Conservation (phyloP, 2,888 invertebrate species). For the Drosophila prostipennis region DNA sequence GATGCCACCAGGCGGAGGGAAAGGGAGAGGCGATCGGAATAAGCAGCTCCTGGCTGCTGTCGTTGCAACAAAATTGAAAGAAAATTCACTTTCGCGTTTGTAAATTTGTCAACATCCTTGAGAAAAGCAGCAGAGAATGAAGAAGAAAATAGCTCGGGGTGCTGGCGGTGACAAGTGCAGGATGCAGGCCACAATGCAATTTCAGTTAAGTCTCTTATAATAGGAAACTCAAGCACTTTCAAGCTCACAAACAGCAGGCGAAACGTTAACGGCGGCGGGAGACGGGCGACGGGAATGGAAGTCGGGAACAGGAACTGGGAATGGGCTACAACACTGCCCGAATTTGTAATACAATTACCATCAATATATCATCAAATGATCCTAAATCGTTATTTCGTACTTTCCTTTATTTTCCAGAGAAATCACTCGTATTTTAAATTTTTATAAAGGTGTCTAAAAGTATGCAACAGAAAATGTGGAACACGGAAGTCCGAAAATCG, state of each 20-base stretch:
- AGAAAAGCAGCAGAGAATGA: constrained; percentile 70
- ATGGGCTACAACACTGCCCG: constrained; percentile 1
- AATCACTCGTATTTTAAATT: too few species aligned
- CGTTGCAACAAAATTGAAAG: constrained; percentile 75
- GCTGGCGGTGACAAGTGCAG: constrained; percentile 57
- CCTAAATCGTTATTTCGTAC: too few species aligned
- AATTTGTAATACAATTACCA: too few species aligned
- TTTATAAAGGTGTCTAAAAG: too few species aligned
- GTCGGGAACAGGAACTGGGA: constrained; percentile 9
- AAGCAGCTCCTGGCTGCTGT: constrained; percentile 3
- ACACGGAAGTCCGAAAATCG: too few species aligned
- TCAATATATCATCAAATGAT: too few species aligned
- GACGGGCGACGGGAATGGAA: constrained; percentile 2
- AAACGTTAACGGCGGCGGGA: constrained; percentile 6
- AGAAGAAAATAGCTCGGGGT: constrained; percentile 49
- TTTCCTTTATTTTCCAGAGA: too few species aligned
- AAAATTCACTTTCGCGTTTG: constrained; percentile 80
- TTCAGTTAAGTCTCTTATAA: constrained; percentile 63
- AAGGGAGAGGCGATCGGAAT: background rate
- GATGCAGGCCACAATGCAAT: constrained; percentile 72
- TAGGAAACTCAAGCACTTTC: constrained; percentile 44
- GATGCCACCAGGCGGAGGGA: background rate
- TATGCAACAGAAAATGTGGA: too few species aligned
- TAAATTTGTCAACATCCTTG: constrained; percentile 81
- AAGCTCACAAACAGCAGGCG: constrained; percentile 36